These are phyloP conservation scores for Sebastes fasciatus DNA, from an alignment of 2,113 vertebrate species.

Conservation along the genomic window DNA sequence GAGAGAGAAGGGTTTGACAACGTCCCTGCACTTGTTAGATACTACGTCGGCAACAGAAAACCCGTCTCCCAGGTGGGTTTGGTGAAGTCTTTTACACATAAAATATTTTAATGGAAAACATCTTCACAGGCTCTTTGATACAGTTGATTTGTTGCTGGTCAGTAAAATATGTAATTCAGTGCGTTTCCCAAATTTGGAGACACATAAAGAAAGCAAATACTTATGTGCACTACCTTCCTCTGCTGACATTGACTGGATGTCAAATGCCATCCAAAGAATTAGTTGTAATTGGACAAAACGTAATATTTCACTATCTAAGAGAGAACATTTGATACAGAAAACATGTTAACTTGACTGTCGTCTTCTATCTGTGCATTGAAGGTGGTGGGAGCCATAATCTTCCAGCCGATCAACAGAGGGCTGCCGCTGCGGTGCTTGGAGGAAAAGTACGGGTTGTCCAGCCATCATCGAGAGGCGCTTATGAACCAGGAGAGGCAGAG, in stretches of 20 bases:
- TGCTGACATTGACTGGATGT: neutral
- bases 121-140: neutral
- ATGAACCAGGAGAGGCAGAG: conserved; percentile 79
- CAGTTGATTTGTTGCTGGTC: neutral
- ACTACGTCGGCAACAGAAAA: conserved; percentile 94
- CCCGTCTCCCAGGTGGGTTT: conserved; percentile 87
- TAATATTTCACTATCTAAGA: neutral
- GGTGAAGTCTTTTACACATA: neutral
- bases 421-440: conserved; percentile 93
- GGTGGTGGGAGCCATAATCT: conserved; percentile 95
- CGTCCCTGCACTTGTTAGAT: conserved; percentile 92
- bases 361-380: neutral
- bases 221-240: neutral
- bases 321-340: neutral
- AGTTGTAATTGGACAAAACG: neutral
- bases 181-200: neutral
- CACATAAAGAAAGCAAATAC: neutral
- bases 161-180: neutral
- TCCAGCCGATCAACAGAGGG: conserved; percentile 94
- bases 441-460: conserved; percentile 88
- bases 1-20: conserved; percentile 95
- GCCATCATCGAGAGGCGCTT: conserved; percentile 67
- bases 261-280: neutral
- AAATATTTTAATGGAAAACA: neutral
- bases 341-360: neutral